phyloP scores from a whole-genome alignment of 2,113 vertebrate genomes.

The Globicephala melas region DNA sequence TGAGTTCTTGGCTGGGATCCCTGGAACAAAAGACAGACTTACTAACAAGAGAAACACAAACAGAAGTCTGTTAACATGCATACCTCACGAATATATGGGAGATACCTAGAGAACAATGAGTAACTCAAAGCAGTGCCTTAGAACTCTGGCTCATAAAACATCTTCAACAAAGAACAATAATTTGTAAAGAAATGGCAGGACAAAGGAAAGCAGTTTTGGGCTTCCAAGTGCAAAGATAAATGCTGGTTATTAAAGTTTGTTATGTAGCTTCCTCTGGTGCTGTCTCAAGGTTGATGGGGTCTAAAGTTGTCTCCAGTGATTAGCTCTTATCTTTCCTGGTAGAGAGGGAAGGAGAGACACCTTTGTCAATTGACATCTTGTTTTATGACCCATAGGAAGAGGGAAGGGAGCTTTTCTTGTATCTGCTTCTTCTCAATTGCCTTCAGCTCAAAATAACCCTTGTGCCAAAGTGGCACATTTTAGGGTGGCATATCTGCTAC shows the following conservation, averaged over 20 bases:
- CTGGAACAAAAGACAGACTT: not conserved
- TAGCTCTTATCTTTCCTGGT: not conserved
- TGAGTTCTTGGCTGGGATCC: not conserved
- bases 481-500: not conserved
- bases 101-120: not conserved
- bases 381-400: not conserved
- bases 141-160: not conserved
- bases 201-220: too few relatives aligned
- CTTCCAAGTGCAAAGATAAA: not conserved
- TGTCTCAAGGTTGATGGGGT: not conserved
- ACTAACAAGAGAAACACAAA: not conserved
- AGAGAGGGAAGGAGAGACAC: not conserved
- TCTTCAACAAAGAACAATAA: not conserved
- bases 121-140: not conserved
- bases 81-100: not conserved
- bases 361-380: not conserved
- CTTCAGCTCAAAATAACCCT: not conserved
- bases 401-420: not conserved
- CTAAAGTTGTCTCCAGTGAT: not conserved
- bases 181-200: not conserved
- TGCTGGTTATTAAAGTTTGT: not conserved
- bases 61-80: not conserved
- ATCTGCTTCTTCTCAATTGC: not conserved
- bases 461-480: not conserved
- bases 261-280: not conserved